Evolutionary conservation across 2,113 vertebrate genomes (phyloP), one percentile per base, ranked within the genome.

Genomic region (Sceloporus undulatus): DNA sequence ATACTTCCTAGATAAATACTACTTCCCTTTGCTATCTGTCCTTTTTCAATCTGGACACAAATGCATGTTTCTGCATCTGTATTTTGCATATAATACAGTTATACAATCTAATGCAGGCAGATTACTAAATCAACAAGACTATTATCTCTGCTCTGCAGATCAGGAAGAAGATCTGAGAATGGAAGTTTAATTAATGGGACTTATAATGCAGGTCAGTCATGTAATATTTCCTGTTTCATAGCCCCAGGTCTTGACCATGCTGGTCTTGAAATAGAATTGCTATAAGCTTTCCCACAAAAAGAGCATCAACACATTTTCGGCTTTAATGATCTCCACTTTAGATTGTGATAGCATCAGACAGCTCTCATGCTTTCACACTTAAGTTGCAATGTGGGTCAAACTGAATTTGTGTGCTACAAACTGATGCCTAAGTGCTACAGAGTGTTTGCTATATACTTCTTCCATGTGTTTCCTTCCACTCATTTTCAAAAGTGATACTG

Each of bases 311-410:
- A 95, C 88, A 95, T 94, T 89, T 96, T 93, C 93, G 89, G 94
- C 90, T 92, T 95, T 94, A 96, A 95, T 95, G 94, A 94, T 95
- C 95, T 76, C 94, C 92, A 91, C 94, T 95, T 94, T 95, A 94
- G 92, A 70, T 84, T 91, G 91, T 94, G 86, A 89, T 92, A 93
- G 82, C 77, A 18, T 94, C 92, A 83, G 2, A 86, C 77, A 94
- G 93, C 74, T 78, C 81, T 84, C 74, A 70, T 84, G 81, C 87
- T 88, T 88, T 88, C 87, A 84, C 87, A 88, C 74, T 78, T 84
- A 84, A 83, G 74, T 84, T 78, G 87, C 80, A 88, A 68, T 84
- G 42, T 77, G 70, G 87, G 87, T 88, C 81, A 88, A 52, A 83
- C 14, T 77, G 87, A 88, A 38, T 88, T 88, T 78, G 80, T 78